A percentile compares a stretch with the other conserved stretches of the same genome.
Conservation (phyloP, 2,113 vertebrate genomes). For the Chascanopsetta lugubris region DNA sequence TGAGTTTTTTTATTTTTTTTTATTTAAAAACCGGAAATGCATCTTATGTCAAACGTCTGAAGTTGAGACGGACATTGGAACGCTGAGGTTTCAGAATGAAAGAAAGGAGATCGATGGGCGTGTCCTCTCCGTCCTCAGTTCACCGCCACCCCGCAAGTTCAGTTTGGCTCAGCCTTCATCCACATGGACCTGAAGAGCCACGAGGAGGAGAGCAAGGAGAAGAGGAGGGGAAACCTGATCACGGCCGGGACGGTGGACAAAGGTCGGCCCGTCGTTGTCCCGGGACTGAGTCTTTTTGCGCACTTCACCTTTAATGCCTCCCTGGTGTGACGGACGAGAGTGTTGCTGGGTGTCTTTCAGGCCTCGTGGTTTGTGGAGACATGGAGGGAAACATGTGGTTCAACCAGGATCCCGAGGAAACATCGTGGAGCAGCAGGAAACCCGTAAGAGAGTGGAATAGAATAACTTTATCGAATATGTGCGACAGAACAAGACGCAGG, state of each 20-base stretch:
- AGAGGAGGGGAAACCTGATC: slow-evolving; percentile 1
- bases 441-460: slow-evolving; percentile 63
- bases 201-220: not conserved
- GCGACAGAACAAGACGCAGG: too few relatives aligned
- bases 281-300: not conserved
- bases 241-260: slow-evolving; percentile 64
- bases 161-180: fast-evolving
- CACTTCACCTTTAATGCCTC: too few relatives aligned
- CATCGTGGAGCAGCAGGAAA: slow-evolving; percentile 64
- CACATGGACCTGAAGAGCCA: fast-evolving
- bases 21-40: too few relatives aligned
- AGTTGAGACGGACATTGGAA: not conserved
- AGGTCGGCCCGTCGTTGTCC: slow-evolving; percentile 34
- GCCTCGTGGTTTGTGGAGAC: slow-evolving; percentile 78
- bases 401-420: slow-evolving; percentile 38
- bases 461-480: too few relatives aligned
- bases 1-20: too few relatives aligned
- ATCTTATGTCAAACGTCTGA: too few relatives aligned
- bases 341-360: too few relatives aligned
- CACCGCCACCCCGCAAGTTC: not conserved
- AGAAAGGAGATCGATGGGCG: not conserved
- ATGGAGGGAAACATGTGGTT: slow-evolving; percentile 79
- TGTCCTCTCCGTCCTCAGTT: slow-evolving; percentile 50
- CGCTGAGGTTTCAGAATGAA: too few relatives aligned
- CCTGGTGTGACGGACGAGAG: too few relatives aligned